Base-by-base conservation (phyloP, 1,140 invertebrate genomes). In the Listronotus oregonensis region DNA sequence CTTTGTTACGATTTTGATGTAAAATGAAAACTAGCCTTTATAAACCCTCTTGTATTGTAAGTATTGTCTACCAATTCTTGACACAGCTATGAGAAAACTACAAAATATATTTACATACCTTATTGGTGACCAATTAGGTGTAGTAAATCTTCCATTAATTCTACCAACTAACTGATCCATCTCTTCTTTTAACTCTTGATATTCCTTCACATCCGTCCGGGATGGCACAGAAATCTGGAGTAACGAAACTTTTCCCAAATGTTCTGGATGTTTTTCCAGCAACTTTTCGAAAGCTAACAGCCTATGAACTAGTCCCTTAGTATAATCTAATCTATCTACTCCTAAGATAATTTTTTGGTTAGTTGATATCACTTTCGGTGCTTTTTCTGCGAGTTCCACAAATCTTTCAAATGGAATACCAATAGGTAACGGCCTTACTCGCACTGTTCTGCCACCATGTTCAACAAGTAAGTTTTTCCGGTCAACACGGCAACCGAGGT, bases 111-210 rank as follows among this genome's bases (percentile, higher is more conserved):
- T n/a, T n/a, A n/a, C n/a, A n/a, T n/a, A 83, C 81, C 91, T 87
- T 69, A 95, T 95, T 0, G 93, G 93, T 0, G 92, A 93, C 93
- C 93, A 95, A 75, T 93, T 94, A 1, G 92, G 90, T 9, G 90
- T 93, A 0, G 91, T 92, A 73, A 94, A 94, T 14, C 88, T 85
- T 18, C 92, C 93, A 74, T 94, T 95, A 42, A 95, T 94, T 46
- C 87, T 84, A 18, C 93, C 93, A 54, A 95, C 92, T 34, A 95
- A 75, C 75, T 95, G 92, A 78, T 96, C 93, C 79, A 95, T 92
- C 75, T 95, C 92, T 73, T 95, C 90, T 73, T 95, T 95, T 47
- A 96, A 80, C 68, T 95, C 92, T 72, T 94, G 90, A 73, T 96
- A 96, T 75, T 95, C 93, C 71, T 91, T 90, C 0, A 96, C 93